Percentiles rank a stretch among this genome's conserved stretches.
phyloP scores from a whole-genome alignment of 2,888 invertebrate genomes.

The Diarsia dahlii region DNA sequence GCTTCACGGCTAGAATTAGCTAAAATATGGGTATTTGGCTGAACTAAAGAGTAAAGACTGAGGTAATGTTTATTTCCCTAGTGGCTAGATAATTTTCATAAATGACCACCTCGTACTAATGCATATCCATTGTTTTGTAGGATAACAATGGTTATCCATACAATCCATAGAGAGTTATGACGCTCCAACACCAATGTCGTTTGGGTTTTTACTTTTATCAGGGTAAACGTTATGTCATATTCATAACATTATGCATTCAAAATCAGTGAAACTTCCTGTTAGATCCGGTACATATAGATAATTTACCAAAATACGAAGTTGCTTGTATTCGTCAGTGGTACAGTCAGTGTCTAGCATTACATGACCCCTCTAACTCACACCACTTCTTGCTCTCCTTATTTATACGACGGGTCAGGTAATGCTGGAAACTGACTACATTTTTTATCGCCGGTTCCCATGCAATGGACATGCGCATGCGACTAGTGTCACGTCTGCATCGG shows the following conservation, averaged over 20 bases:
- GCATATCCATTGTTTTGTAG: not conserved
- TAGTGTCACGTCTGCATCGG: constrained; percentile 36
- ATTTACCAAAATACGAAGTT: not conserved
- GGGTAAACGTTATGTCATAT: not conserved
- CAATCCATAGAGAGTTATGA: not conserved
- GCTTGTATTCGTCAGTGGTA: not conserved
- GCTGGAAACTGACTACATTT: too few species aligned
- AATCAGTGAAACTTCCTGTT: not conserved
- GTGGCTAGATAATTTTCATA: not conserved
- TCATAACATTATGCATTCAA: not conserved
- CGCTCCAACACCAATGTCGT: not conserved
- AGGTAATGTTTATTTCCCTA: too few species aligned
- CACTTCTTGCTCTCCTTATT: too few species aligned
- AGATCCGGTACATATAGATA: not conserved
- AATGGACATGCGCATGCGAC: constrained; percentile 21
- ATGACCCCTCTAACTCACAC: too few species aligned
- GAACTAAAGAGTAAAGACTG: too few species aligned
- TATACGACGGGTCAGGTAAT: too few species aligned
- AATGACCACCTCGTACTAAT: not conserved
- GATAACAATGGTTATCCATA: not conserved
- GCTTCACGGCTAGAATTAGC: too few species aligned
- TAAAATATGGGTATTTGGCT: too few species aligned
- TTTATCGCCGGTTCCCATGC: constrained; percentile 9
- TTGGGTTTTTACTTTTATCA: not conserved
- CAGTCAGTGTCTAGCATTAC: not conserved